phyloP scores from a whole-genome alignment of 2,113 vertebrate genomes.

The Lagopus muta region DNA sequence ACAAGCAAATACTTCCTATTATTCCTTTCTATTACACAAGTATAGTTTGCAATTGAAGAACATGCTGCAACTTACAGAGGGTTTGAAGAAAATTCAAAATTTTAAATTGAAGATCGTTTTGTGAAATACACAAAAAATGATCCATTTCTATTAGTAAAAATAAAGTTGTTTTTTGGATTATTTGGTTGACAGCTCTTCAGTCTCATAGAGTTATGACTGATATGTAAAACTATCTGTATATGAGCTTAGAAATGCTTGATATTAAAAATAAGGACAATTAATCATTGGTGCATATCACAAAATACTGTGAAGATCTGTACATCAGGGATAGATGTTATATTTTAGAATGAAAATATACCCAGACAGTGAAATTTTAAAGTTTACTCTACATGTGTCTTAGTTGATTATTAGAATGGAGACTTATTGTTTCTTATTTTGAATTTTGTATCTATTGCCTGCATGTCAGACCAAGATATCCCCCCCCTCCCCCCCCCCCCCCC shows the following conservation, averaged over 20 bases:
- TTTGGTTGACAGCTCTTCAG: not conserved
- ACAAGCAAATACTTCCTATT: not conserved
- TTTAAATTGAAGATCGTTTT: not conserved
- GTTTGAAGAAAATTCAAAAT: not conserved
- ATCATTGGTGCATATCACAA: not conserved
- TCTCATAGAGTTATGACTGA: not conserved
- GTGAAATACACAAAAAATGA: accelerated
- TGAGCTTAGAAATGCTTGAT: not conserved
- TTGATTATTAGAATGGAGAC: not conserved
- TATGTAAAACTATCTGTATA: not conserved
- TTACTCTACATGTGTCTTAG: not conserved
- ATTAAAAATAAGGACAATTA: not conserved
- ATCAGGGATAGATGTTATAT: not conserved
- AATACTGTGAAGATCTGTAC: not conserved
- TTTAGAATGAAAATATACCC: not conserved
- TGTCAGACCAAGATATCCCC: not conserved
- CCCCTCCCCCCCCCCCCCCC: too few species aligned
- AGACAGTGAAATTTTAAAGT: not conserved
- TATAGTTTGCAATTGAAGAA: not conserved
- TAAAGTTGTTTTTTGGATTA: not conserved
- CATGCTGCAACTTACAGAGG: not conserved
- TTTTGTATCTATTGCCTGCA: not conserved
- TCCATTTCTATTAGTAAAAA: not conserved
- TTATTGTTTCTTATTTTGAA: not conserved
- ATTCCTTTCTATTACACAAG: not conserved